Conservation (phyloP, 2,888 invertebrate species). For the Pharmacophagus antenor region DNA sequence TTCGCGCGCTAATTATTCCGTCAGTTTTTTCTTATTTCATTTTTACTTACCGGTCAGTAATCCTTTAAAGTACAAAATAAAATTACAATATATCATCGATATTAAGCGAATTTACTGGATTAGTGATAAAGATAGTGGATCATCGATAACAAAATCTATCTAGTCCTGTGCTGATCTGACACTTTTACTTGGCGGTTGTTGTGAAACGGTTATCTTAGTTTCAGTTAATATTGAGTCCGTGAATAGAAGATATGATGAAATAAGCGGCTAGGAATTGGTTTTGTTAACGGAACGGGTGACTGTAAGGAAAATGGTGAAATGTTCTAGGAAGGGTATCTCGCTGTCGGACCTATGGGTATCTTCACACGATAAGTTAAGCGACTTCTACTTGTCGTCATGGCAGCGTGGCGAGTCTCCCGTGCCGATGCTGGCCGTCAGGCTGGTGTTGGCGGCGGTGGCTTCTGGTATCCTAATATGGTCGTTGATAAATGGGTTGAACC, state of each 20-base stretch:
- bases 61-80: slow-evolving; percentile 5
- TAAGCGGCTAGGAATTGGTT: slow-evolving; percentile 6
- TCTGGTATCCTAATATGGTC: slow-evolving; percentile 60
- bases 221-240: slow-evolving; percentile 11
- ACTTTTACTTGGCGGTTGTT: slow-evolving; percentile 39
- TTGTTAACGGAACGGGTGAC: neutral
- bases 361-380: slow-evolving; percentile 57
- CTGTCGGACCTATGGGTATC: slow-evolving; percentile 66
- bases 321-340: slow-evolving; percentile 55
- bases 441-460: slow-evolving; percentile 48
- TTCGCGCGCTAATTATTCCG: slow-evolving; percentile 2
- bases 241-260: slow-evolving; percentile 27
- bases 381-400: slow-evolving; percentile 71
- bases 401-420: slow-evolving; percentile 65
- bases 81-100: slow-evolving; percentile 6
- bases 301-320: slow-evolving; percentile 65
- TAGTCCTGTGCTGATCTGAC: slow-evolving; percentile 36
- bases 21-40: neutral
- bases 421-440: slow-evolving; percentile 57
- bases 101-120: slow-evolving; percentile 31
- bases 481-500: slow-evolving; percentile 42
- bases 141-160: slow-evolving; percentile 45
- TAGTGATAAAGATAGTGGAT: slow-evolving; percentile 44
- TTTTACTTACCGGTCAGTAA: slow-evolving; percentile 6
- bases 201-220: slow-evolving; percentile 41